phyloP scores from a whole-genome alignment of 2,113 vertebrate genomes.

The Okapia johnstoni region DNA sequence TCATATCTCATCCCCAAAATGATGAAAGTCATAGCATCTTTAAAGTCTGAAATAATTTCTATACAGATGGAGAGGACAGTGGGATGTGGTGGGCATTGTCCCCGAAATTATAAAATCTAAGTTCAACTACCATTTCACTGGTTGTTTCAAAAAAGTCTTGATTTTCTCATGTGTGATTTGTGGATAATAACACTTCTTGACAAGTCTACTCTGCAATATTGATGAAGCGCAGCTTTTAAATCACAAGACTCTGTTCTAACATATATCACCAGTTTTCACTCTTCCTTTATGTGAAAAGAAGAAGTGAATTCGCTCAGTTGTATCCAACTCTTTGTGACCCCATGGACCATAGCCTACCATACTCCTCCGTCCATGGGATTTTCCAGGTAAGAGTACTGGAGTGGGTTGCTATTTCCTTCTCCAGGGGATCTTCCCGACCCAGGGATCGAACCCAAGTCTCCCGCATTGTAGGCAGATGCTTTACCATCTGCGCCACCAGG shows the following conservation, averaged over 20 bases:
- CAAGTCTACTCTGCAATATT: not conserved
- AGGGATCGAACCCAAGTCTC: too few species aligned
- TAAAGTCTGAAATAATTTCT: not conserved
- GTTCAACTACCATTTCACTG: not conserved
- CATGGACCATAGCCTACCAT: too few species aligned
- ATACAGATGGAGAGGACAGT: not conserved
- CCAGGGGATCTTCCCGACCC: too few species aligned
- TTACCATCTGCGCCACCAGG: too few species aligned
- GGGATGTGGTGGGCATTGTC: not conserved
- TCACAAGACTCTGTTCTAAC: not conserved
- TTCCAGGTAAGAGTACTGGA: too few species aligned
- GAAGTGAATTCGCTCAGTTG: too few species aligned
- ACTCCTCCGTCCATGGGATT: too few species aligned
- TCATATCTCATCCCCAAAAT: not conserved
- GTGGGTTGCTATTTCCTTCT: too few species aligned
- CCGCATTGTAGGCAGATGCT: too few species aligned
- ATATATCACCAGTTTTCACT: not conserved
- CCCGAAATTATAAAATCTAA: not conserved
- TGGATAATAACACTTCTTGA: not conserved
- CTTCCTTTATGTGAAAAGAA: too few species aligned
- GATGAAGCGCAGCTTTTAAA: not conserved
- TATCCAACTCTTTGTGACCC: too few species aligned
- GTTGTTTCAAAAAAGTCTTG: not conserved
- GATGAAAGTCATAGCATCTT: not conserved
- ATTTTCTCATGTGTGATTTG: not conserved